phyloP scores from a whole-genome alignment of 2,113 vertebrate species.

The Pangasianodon gigas region DNA sequence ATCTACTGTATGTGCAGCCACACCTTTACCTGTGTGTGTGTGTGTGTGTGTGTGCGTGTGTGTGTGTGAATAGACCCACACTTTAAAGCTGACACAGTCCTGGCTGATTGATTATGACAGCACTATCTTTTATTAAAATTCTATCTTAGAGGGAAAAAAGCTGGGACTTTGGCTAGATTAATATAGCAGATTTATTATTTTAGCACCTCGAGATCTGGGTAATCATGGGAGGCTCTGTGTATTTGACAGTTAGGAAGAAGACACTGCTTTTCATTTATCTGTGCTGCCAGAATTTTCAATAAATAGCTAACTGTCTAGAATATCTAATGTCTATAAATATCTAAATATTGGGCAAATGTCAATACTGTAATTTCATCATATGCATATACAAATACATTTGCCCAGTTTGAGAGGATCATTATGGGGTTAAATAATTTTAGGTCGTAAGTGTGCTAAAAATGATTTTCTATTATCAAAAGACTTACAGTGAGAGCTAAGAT shows the following conservation, averaged over 20 bases:
- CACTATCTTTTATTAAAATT: conserved; percentile 80
- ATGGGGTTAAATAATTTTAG: not conserved
- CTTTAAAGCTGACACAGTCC: conserved; percentile 70
- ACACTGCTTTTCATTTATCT: conserved; percentile 65
- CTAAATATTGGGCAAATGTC: not conserved
- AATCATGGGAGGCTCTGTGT: conserved; percentile 66
- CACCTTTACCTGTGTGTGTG: conserved; percentile 17
- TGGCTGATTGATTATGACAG: conserved; percentile 80
- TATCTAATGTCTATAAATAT: conserved; percentile 35
- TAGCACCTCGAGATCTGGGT: conserved; percentile 65
- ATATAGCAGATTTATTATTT: conserved; percentile 77
- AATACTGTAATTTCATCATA: conserved; percentile 2
- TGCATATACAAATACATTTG: conserved; percentile 16
- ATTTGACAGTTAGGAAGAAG: conserved; percentile 73
- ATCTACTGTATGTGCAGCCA: conserved; percentile 8
- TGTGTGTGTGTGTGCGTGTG: conserved; percentile 42
- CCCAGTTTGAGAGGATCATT: not conserved
- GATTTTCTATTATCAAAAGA: not conserved
- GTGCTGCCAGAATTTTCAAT: conserved; percentile 17
- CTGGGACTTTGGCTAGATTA: conserved; percentile 72
- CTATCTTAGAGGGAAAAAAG: conserved; percentile 65
- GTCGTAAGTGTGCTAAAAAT: not conserved
- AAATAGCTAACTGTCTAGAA: conserved; percentile 58
- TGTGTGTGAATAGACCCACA: conserved; percentile 74
- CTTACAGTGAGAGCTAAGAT: not conserved